Evolutionary conservation across 2,113 vertebrate genomes (phyloP).

Genomic region (Felis chaus): DNA sequence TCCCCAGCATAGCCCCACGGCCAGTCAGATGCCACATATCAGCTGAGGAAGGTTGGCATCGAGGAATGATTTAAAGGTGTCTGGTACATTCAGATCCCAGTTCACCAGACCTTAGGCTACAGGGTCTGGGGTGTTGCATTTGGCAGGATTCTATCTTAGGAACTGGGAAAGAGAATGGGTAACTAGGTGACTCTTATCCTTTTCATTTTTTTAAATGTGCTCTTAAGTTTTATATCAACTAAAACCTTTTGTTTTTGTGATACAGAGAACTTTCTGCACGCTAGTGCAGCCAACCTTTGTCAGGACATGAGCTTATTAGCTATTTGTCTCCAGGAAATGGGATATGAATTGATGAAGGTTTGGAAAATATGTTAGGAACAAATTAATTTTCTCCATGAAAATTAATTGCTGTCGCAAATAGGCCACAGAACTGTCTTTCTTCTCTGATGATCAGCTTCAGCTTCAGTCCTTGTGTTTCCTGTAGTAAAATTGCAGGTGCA

Average conservation of each 20-base stretch:
- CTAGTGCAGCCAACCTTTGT: not conserved
- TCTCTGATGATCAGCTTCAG: not conserved
- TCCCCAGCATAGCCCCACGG: not conserved
- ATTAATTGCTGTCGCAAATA: not conserved
- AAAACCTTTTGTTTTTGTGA: slow-evolving; percentile 16
- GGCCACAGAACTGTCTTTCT: not conserved
- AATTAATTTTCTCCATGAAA: slow-evolving; percentile 22
- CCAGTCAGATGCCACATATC: not conserved
- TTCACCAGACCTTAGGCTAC: not conserved
- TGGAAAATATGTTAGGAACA: slow-evolving; percentile 35
- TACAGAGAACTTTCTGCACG: not conserved
- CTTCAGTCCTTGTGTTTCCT: not conserved
- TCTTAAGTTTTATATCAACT: not conserved
- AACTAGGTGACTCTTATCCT: not conserved
- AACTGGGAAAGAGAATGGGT: not conserved
- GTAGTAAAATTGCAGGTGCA: not conserved
- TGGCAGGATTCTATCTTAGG: not conserved
- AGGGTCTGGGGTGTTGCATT: slow-evolving; percentile 1
- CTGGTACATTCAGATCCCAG: slow-evolving; percentile 61
- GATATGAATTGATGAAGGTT: not conserved
- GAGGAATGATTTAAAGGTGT: not conserved
- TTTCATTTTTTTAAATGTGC: not conserved
- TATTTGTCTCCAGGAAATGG: slow-evolving; percentile 10
- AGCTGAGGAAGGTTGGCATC: slow-evolving; percentile 45
- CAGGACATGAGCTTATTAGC: not conserved